Evolutionary conservation across 2,113 vertebrate genomes (phyloP).

Genomic region (Cathartes aura): DNA sequence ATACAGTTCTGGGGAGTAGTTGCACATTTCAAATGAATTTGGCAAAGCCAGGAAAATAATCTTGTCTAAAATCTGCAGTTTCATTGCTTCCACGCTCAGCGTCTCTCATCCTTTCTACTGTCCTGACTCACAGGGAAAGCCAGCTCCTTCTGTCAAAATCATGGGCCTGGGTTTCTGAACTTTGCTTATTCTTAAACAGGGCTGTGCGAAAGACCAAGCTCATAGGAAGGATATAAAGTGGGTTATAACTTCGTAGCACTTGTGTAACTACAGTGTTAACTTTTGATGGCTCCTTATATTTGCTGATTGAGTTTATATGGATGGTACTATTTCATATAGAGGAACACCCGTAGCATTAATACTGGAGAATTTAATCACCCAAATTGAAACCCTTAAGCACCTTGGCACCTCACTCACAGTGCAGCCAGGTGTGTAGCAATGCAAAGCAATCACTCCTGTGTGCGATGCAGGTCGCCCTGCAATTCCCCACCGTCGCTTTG

Average conservation of each 20-base stretch:
- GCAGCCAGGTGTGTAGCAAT: neutral
- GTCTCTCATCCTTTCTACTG: neutral
- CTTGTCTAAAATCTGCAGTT: slow-evolving; percentile 42
- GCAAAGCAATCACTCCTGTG: neutral
- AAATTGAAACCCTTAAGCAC: neutral
- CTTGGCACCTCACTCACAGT: neutral
- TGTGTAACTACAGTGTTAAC: neutral
- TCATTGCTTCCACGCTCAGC: neutral
- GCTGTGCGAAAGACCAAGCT: neutral
- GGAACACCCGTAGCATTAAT: neutral
- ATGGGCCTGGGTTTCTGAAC: neutral
- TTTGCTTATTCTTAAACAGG: neutral
- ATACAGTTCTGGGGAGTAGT: neutral
- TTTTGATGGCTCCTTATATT: neutral
- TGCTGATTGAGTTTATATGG: neutral
- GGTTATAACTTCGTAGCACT: neutral
- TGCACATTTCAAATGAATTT: neutral
- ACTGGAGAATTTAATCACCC: neutral
- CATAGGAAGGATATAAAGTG: neutral
- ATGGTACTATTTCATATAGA: neutral
- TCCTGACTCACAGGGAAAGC: neutral
- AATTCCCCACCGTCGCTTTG: accelerated
- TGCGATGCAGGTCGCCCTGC: accelerated
- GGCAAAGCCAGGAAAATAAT: neutral
- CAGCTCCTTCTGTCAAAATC: neutral